Percentiles rank a stretch among this genome's conserved stretches.
Conservation (phyloP, 2,888 invertebrate genomes). For the Steromphala cineraria region DNA sequence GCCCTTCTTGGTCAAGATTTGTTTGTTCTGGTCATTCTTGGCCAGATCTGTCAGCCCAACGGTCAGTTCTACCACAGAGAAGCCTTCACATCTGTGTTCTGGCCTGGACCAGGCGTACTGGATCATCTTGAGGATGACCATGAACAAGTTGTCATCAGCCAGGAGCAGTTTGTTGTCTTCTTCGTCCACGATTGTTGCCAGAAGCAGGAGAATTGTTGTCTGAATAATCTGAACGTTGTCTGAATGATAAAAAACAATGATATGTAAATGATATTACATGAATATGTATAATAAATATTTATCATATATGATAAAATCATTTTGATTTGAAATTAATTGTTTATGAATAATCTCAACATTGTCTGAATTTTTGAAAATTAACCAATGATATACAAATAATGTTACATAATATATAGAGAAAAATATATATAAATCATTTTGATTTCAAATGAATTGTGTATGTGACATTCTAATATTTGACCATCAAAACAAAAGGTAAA, state of each 20-base stretch:
- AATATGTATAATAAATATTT: too few relatives aligned
- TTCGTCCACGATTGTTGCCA: slow-evolving; percentile 60
- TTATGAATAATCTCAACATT: too few relatives aligned
- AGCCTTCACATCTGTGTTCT: slow-evolving; percentile 51
- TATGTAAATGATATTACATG: too few relatives aligned
- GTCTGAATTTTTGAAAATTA: too few relatives aligned
- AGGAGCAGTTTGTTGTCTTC: slow-evolving; percentile 52
- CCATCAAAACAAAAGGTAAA: too few relatives aligned
- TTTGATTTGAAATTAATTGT: too few relatives aligned
- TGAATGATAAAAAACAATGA: not conserved
- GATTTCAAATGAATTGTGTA: too few relatives aligned
- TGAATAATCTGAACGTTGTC: slow-evolving; percentile 57
- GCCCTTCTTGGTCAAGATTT: slow-evolving; percentile 50
- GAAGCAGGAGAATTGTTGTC: slow-evolving; percentile 53
- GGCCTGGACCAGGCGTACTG: slow-evolving; percentile 32
- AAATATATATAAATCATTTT: too few relatives aligned
- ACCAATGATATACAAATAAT: too few relatives aligned
- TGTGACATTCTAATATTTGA: too few relatives aligned
- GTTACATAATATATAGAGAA: too few relatives aligned
- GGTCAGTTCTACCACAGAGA: slow-evolving; percentile 53
- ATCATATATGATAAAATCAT: too few relatives aligned
- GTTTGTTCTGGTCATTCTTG: slow-evolving; percentile 59
- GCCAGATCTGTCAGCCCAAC: slow-evolving; percentile 57
- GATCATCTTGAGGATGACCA: slow-evolving; percentile 49
- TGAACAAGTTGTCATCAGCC: slow-evolving; percentile 50